Conservation (phyloP, 2,888 invertebrate genomes). For the Glomeris marginata region DNA sequence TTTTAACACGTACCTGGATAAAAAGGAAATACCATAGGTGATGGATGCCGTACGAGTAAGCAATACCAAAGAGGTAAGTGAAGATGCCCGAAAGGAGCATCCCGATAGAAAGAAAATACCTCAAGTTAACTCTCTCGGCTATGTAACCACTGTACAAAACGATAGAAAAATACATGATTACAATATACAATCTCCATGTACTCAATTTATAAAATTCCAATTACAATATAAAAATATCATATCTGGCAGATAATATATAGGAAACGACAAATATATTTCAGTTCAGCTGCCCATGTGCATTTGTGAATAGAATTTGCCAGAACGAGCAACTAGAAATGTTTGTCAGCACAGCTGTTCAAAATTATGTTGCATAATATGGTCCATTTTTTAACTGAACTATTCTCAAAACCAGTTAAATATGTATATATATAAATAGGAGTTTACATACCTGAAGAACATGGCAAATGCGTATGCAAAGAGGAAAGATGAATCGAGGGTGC, state of each 20-base stretch:
- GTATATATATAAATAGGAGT: neutral
- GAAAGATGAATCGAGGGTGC: slow-evolving; percentile 78
- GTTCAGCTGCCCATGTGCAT: too few species aligned
- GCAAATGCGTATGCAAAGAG: slow-evolving; percentile 80
- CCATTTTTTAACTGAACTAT: neutral
- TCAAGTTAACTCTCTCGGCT: slow-evolving; percentile 77
- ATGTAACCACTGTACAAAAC: slow-evolving; percentile 52
- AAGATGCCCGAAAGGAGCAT: slow-evolving; percentile 78
- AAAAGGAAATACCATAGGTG: slow-evolving; percentile 61
- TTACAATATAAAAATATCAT: too few species aligned
- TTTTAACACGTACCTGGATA: slow-evolving; percentile 49
- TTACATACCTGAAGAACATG: slow-evolving; percentile 59
- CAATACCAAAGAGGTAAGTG: slow-evolving; percentile 78
- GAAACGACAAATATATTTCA: too few species aligned
- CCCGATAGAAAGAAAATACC: slow-evolving; percentile 78
- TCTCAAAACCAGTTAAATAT: neutral
- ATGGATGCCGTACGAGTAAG: slow-evolving; percentile 64
- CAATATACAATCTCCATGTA: too few species aligned
- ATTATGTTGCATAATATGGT: neutral
- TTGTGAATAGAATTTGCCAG: too few species aligned
- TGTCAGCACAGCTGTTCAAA: too few species aligned
- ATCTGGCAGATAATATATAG: too few species aligned
- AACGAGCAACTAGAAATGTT: too few species aligned
- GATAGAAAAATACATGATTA: neutral
- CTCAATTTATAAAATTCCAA: too few species aligned